Evolutionary conservation across 2,888 invertebrate genomes (phyloP), one percentile per base, ranked within the genome.

Genomic region (Brachylomia viminalis): DNA sequence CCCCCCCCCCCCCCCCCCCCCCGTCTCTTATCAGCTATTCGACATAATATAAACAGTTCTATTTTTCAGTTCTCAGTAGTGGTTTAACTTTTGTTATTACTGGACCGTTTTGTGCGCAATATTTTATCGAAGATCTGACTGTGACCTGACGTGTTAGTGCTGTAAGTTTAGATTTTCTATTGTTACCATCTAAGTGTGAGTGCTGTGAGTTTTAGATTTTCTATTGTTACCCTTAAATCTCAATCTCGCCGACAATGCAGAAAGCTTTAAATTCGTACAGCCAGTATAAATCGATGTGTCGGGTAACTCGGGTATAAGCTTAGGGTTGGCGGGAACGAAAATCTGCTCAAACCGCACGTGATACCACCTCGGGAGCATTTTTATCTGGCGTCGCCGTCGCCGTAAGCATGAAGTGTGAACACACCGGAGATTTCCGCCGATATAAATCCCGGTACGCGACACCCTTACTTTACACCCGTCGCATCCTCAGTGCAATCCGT

Each of bases 391-490:
- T 87, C 90, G 77, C 67, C 88, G 58, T 87, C 89, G 90, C 91
- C 90, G 89, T 91, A 91, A 90, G 92, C 93, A 91, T 92, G 90
- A 93, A 93, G 93, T 94, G 94, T 93, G 94, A 94, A 93, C 93
- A 93, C 91, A 92, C 91, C 92, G 91, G 93, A 94, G 94, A 94
- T 95, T 94, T 94, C 92, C 93, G 90, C 93, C 92, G 93, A 94
- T 95, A 95, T 95, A 95, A 95, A 95, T 95, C 94, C 93, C 91
- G 91, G 92, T 90, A 92, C 91, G 92, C 92, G 93, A 94, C 94
- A 94, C 91, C 93, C 91, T 90, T 91, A 91, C 93, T 92, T 93
- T 93, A 92, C 92, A 90, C 91, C 89, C 92, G 91, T 90, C 91
- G 92, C 90, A 88, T 92, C 89, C 88, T 88, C 91, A 86, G 85